These are phyloP conservation scores for Pristionchus maxplancki DNA, from an alignment of 2,888 invertebrate genomes.

Conservation along the genomic window DNA sequence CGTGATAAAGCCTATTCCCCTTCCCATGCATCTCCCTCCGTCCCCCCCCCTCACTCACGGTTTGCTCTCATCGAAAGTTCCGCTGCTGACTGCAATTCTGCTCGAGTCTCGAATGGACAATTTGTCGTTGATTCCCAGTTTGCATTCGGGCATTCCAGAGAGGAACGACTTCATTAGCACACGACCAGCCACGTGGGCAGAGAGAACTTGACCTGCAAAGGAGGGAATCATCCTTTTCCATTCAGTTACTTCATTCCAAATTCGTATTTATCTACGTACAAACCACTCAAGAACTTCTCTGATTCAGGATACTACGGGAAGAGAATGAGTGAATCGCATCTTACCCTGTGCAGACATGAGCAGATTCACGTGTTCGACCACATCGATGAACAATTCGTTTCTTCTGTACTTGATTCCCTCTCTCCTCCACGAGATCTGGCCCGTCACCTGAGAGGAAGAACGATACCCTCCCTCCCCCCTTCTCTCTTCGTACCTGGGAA, in stretches of 20 bases:
- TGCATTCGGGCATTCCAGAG: slow-evolving; percentile 99
- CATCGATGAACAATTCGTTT: slow-evolving; percentile 97
- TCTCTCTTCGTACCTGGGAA: slow-evolving; percentile 82
- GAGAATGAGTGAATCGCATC: too few relatives aligned
- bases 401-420: slow-evolving; percentile 98
- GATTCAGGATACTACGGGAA: too few relatives aligned
- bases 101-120: slow-evolving; percentile 85
- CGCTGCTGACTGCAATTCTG: slow-evolving; percentile 76
- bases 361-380: slow-evolving; percentile 97
- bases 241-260: background rate
- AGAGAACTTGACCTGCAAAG: slow-evolving; percentile 91
- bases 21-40: slow-evolving; percentile 73
- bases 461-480: background rate
- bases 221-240: slow-evolving; percentile 5
- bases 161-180: slow-evolving; percentile 99
- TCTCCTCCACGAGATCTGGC: slow-evolving; percentile 93
- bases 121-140: slow-evolving; percentile 98
- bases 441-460: slow-evolving; percentile 81
- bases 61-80: slow-evolving; percentile 81
- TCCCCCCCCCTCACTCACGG: slow-evolving; percentile 51
- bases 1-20: slow-evolving; percentile 62
- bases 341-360: slow-evolving; percentile 98
- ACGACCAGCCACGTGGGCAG: slow-evolving; percentile 98
- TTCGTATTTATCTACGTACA: too few relatives aligned
- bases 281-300: too few relatives aligned